phyloP scores from a whole-genome alignment of 2,888 invertebrate species.

The Alsophila aescularia region DNA sequence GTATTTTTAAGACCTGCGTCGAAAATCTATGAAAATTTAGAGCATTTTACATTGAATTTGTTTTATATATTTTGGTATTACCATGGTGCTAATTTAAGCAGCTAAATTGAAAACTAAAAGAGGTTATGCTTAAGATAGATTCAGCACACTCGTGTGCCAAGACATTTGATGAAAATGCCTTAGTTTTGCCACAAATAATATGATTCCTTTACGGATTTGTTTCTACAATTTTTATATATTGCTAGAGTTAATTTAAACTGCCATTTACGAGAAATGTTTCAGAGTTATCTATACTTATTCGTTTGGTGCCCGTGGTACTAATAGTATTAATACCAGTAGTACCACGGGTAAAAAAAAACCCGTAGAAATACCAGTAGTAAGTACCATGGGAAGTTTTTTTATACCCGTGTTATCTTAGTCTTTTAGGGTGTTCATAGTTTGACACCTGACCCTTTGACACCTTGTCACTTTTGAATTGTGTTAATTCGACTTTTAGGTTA shows the following conservation, averaged over 20 bases:
- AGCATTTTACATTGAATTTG: constrained; percentile 10
- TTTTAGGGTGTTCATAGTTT: no score
- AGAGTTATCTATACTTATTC: constrained; percentile 13
- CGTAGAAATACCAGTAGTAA: no score
- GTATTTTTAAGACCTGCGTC: background rate
- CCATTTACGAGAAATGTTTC: constrained; percentile 33
- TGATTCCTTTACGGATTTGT: background rate
- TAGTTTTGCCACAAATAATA: constrained; percentile 13
- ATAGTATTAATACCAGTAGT: no score
- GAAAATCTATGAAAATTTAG: background rate
- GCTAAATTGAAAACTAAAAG: background rate
- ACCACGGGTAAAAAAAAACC: no score
- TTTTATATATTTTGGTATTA: constrained; percentile 7
- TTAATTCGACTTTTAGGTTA: no score
- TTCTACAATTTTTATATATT: constrained; percentile 1
- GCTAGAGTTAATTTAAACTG: constrained; percentile 32
- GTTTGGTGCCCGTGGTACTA: no score
- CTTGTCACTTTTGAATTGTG: no score
- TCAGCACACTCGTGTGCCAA: background rate
- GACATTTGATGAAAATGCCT: constrained; percentile 8
- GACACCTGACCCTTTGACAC: no score
- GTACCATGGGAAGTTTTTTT: no score
- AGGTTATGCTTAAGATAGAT: background rate
- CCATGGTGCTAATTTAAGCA: constrained; percentile 9
- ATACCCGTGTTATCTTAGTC: no score